Base-by-base conservation (phyloP, 2,797 vertebrate species). In the Pipistrellus kuhlii region DNA sequence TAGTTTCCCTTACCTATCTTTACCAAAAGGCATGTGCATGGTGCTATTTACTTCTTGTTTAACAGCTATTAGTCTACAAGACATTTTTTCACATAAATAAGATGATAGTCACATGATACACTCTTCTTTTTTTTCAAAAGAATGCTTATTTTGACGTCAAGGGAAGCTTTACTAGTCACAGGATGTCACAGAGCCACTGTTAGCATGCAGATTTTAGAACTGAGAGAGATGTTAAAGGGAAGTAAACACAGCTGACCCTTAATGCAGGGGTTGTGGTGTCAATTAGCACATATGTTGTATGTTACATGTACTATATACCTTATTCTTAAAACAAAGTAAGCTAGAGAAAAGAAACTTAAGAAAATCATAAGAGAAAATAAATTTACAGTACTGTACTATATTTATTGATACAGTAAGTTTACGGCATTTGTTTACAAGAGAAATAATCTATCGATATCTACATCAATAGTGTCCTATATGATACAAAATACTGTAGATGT, bases 51-150 rank as follows among this genome's bases (percentile, higher is more conserved):
- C 57, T 91, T 93, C 72, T 32, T 85, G 21, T 77, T 64, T 72
- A 81, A 81, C 7, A 77, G 48, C 35, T 84, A 55, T 73, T 66
- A 78, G 55, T 55, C 53, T 35, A 90, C 14, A 94, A 80, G 68
- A 38, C n/a, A 14, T 44, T 80, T 80, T 85, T 46, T 71, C 77
- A 83, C 68, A 83, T 27, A 85, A 88, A 46, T 69, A 95, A 88
- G 72, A 59, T 85, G 27, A 91, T 21, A 81, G 23, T 80, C 41
- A 84, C 27, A 73, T 46, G 53, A 69, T 59, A 94, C 8, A 14
- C 18, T 75, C 38, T 77, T 83, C 41, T 86, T 93, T 41, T 93
- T 93, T 97, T 87, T 88, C 94, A 90, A 90, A 95, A 95, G 15
- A 3, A 72, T 7, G 9, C 18, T 72, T 80, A 88, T 78, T 93